These are phyloP conservation scores for Leptothorax acervorum DNA, from an alignment of 2,888 invertebrate genomes.

Conservation along the genomic window DNA sequence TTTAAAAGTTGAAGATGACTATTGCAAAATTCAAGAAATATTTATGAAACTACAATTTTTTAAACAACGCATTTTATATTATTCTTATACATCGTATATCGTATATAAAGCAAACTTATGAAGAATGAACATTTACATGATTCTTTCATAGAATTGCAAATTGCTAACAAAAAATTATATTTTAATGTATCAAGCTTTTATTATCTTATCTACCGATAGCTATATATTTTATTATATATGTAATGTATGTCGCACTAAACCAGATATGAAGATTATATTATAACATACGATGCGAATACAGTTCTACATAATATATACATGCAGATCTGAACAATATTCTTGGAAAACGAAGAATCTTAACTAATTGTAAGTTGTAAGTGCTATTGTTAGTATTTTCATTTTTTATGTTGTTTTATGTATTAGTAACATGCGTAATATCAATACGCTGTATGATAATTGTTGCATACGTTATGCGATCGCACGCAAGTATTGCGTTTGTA, in stretches of 20 bases:
- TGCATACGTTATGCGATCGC: constrained; percentile 65
- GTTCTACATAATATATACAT: constrained; percentile 21
- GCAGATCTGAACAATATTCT: constrained; percentile 33
- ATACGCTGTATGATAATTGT: constrained; percentile 72
- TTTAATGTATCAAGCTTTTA: constrained; percentile 17
- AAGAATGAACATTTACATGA: neutral
- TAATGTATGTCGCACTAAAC: neutral
- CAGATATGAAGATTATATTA: neutral
- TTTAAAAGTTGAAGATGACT: neutral
- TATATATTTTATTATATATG: constrained; percentile 23
- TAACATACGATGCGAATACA: constrained; percentile 28
- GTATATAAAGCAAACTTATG: neutral
- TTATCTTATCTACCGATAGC: neutral
- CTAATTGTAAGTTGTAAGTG: neutral
- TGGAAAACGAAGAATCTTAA: neutral
- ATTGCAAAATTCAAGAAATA: constrained; percentile 4
- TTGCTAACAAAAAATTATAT: constrained; percentile 16
- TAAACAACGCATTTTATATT: constrained; percentile 11
- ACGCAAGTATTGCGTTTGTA: constrained; percentile 59
- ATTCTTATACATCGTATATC: neutral
- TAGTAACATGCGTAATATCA: constrained; percentile 36
- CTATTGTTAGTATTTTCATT: constrained; percentile 66
- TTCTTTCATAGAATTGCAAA: neutral
- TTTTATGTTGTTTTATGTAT: constrained; percentile 73
- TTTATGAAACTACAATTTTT: constrained; percentile 5